Conservation (phyloP, 2,113 vertebrate genomes). For the Gallinago undulata region DNA sequence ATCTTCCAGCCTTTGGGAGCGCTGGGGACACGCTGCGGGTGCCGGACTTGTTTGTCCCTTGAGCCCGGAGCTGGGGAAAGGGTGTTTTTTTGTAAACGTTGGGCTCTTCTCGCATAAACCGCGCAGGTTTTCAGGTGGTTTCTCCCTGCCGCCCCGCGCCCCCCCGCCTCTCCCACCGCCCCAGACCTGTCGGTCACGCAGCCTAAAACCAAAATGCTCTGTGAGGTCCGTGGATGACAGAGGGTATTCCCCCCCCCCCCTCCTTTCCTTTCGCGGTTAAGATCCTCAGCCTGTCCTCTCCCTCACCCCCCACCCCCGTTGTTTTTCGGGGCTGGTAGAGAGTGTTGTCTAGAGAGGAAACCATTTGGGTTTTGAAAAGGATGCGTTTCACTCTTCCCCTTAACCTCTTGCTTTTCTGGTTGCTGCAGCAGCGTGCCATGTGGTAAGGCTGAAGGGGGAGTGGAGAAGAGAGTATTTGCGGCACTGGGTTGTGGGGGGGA, state of each 20-base stretch:
- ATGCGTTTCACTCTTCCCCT: conserved; percentile 74
- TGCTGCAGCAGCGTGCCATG: conserved; percentile 14
- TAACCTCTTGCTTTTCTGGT: conserved; percentile 69
- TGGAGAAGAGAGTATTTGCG: background rate
- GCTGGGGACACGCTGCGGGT: background rate
- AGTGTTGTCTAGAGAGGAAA: conserved; percentile 74
- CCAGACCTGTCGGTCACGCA: background rate
- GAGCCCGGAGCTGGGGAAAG: background rate
- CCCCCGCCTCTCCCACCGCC: background rate
- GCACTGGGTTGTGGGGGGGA: background rate
- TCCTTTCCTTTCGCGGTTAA: background rate
- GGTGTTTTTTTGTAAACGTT: accelerated
- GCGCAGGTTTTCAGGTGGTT: background rate
- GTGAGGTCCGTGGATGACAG: background rate
- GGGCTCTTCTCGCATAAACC: background rate
- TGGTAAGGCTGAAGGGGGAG: conserved; percentile 24
- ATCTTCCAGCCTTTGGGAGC: background rate
- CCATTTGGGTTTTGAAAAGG: conserved; percentile 72
- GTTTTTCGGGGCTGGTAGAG: conserved; percentile 47
- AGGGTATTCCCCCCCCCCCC: background rate
- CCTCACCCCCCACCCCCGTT: background rate
- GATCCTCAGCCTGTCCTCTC: background rate
- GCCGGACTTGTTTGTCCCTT: too few species aligned
- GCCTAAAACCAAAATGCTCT: background rate
- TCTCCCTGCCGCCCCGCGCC: background rate